Evolutionary conservation across 2,888 invertebrate species (phyloP), one percentile per base, ranked within the genome.

Genomic region (Dorcus hopei): DNA sequence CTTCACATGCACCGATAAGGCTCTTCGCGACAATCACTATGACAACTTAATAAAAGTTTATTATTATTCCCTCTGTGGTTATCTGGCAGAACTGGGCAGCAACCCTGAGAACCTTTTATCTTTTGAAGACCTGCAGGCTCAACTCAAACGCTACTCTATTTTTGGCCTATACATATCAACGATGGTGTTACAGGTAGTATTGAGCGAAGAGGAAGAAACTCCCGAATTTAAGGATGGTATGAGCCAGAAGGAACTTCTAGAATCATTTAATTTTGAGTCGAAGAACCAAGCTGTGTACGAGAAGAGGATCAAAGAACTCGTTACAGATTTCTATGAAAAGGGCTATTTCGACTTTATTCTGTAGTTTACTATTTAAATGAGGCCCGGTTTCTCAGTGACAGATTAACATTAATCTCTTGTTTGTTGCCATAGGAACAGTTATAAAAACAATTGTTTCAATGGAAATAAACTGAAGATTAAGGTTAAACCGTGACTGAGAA

Each of bases 71-170:
- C 50, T 72, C 11, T 61, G 59, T 6, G 58, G 59, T 5, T 57
- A 43, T 54, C 57, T 71, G 2, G 33, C 38, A 41, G 58, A 59
- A 54, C 62, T 65, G 9, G 67, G 65, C 14, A 64, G 66, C 9
- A 64, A 71, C 59, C 54, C 68, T 4, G 52, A 63, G 1, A 54
- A 57, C n/a, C 48, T 69, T 9, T 72, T 70, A 55, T 67, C 73
- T 0, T 67, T 59, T 23, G 63, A 67, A 16, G 56, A 43, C 16
- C 51, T 73, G 7, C 6, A 53, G 7, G 50, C 66, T 19, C 70
- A 73, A 38, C 26, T 72, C n/a, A 40, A 63, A 8, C 58, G 51
- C 52, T 70, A 65, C 52, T 67, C 66, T 23, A 65, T 49, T 47
- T 68, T 53, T 39, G 70, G 64, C 26, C 65, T 64, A n/a, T 14